Conservation (phyloP, 2,113 vertebrate genomes). For the Terrapene triunguis region DNA sequence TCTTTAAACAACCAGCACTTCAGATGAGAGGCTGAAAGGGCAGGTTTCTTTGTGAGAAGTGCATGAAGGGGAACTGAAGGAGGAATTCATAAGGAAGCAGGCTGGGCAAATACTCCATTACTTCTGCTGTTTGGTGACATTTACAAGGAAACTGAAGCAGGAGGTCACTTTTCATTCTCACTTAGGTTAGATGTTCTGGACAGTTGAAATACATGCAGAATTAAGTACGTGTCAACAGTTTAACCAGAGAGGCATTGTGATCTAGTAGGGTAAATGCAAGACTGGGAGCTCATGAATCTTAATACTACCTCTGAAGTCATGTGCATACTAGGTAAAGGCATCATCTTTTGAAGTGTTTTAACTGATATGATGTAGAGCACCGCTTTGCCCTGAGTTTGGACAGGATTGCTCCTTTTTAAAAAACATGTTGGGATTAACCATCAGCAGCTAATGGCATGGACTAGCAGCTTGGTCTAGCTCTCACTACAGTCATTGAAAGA, state of each 20-base stretch:
- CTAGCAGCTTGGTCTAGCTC: not conserved
- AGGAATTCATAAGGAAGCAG: not conserved
- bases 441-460: not conserved
- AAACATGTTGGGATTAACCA: not conserved
- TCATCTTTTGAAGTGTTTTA: not conserved
- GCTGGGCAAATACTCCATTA: not conserved
- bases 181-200: not conserved
- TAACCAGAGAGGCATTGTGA: too few relatives aligned
- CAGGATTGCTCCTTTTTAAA: not conserved
- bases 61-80: not conserved
- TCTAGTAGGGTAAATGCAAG: too few relatives aligned
- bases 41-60: not conserved
- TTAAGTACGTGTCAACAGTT: too few relatives aligned
- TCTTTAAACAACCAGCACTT: not conserved
- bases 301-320: too few relatives aligned
- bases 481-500: not conserved
- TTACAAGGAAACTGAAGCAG: not conserved
- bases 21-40: not conserved
- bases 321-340: too few relatives aligned
- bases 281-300: too few relatives aligned
- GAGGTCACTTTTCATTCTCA: not conserved
- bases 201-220: not conserved
- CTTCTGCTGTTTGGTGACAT: not conserved
- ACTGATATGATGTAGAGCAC: not conserved
- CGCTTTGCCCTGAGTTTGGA: not conserved